Conservation (phyloP, 2,113 vertebrate species). For the Corythornis cristatus region DNA sequence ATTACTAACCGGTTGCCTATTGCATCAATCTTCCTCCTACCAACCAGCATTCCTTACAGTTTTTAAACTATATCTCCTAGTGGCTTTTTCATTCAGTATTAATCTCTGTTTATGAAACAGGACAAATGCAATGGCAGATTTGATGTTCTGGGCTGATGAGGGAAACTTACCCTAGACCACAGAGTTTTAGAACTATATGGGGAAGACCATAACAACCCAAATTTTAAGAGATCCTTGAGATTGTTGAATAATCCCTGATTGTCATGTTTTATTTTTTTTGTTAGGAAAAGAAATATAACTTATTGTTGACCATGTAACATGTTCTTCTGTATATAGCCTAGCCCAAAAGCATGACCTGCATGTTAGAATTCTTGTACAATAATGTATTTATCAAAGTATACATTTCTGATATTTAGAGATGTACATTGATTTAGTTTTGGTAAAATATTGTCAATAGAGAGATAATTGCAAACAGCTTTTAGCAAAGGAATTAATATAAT, state of each 20-base stretch:
- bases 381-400: constrained; percentile 75
- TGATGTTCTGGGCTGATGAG: constrained; percentile 61
- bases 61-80: constrained; percentile 33
- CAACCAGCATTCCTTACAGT: constrained; percentile 60
- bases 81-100: constrained; percentile 53
- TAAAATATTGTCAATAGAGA: constrained; percentile 75
- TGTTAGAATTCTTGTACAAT: constrained; percentile 77
- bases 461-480: constrained; percentile 76
- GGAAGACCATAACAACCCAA: neutral
- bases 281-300: constrained; percentile 57
- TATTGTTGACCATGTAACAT: constrained; percentile 60
- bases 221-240: constrained; percentile 58
- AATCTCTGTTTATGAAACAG: constrained; percentile 58
- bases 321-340: constrained; percentile 67
- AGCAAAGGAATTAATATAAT: constrained; percentile 82
- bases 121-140: constrained; percentile 57
- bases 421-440: constrained; percentile 82
- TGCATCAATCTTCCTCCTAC: constrained; percentile 56
- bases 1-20: constrained; percentile 28
- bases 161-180: constrained; percentile 16
- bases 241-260: constrained; percentile 71
- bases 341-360: constrained; percentile 80
- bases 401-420: constrained; percentile 83
- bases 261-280: constrained; percentile 44
- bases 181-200: constrained; percentile 17